Conservation (phyloP, 2,888 invertebrate genomes). For the Erynnis tages region DNA sequence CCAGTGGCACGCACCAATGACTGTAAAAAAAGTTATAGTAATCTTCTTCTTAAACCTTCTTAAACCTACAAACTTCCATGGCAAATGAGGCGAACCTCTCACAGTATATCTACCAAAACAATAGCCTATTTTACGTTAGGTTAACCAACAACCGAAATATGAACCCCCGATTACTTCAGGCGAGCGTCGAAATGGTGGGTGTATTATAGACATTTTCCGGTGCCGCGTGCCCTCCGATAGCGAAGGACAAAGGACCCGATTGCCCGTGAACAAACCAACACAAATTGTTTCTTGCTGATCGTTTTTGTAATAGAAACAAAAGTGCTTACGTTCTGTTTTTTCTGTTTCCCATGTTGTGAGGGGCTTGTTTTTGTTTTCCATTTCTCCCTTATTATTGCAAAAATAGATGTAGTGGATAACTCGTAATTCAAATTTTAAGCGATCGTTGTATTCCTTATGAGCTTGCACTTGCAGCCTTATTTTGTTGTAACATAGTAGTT, state of each 20-base stretch:
- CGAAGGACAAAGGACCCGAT: constrained; percentile 13
- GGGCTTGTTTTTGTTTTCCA: no score
- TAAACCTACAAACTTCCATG: background rate
- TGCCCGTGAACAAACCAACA: constrained; percentile 13
- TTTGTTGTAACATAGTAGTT: no score
- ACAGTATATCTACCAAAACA: background rate
- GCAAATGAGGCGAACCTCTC: background rate
- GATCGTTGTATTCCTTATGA: no score
- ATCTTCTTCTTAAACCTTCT: no score
- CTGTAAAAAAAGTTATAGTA: no score
- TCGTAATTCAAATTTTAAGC: no score
- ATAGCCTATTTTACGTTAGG: constrained; percentile 19
- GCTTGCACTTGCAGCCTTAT: no score
- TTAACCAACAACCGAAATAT: constrained; percentile 17
- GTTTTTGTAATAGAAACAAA: constrained; percentile 3
- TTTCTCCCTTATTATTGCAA: no score
- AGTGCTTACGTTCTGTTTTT: no score
- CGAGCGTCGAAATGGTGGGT: background rate
- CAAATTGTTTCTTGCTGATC: background rate
- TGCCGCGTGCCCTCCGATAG: constrained; percentile 2
- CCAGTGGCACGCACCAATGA: no score
- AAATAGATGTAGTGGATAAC: no score
- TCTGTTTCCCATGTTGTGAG: no score
- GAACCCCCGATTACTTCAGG: constrained; percentile 4
- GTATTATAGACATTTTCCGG: constrained; percentile 12